A percentile compares a stretch with the other conserved stretches of the same genome.
Evolutionary conservation across 2,797 vertebrate genomes (phyloP).

Genomic region (Neoniphon sammara): DNA sequence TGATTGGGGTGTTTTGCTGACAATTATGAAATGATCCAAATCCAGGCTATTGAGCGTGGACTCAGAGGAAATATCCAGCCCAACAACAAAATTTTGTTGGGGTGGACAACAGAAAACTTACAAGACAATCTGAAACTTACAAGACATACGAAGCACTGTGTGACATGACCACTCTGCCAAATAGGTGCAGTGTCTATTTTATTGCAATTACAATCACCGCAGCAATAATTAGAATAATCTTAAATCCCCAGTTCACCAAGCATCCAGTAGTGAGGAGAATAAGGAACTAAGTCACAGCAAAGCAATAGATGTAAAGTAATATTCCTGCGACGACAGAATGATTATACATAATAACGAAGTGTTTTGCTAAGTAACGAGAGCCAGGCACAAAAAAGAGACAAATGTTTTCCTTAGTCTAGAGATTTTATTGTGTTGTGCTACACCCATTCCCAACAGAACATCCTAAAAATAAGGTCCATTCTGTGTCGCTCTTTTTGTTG

Average conservation of each 20-base stretch:
- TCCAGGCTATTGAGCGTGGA: neutral
- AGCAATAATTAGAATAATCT: neutral
- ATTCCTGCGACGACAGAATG: too few relatives aligned
- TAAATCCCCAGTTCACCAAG: neutral
- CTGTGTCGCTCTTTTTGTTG: neutral
- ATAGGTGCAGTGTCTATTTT: neutral
- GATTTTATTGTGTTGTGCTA: too few relatives aligned
- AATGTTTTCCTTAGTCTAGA: too few relatives aligned
- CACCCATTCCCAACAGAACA: too few relatives aligned
- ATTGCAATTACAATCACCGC: neutral
- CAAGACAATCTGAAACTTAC: neutral
- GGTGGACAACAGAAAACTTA: too few relatives aligned
- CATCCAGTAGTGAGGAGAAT: neutral
- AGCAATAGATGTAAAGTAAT: too few relatives aligned
- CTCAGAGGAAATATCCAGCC: neutral
- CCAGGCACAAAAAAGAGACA: too few relatives aligned
- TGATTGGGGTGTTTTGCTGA: conserved; percentile 26
- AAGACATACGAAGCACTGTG: too few relatives aligned
- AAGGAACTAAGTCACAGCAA: too few relatives aligned
- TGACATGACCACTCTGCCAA: neutral
- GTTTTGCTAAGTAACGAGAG: too few relatives aligned
- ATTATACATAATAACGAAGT: too few relatives aligned
- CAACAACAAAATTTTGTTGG: neutral
- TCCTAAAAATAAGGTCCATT: neutral
- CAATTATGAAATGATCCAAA: conserved; percentile 19